These are phyloP conservation scores for Yponomeuta sedellus DNA, from an alignment of 2,888 invertebrate genomes.

Conservation along the genomic window DNA sequence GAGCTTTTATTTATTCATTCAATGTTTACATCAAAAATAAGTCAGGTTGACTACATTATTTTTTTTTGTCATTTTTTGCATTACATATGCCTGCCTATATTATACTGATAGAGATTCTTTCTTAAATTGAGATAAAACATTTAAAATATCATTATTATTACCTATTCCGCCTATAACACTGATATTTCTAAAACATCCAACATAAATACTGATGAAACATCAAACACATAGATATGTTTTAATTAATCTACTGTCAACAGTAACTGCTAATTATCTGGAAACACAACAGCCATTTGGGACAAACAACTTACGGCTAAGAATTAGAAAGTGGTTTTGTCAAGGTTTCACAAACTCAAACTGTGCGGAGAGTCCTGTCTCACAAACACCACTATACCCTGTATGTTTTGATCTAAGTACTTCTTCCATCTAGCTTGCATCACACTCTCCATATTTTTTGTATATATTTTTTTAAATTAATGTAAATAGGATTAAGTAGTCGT, in stretches of 20 bases:
- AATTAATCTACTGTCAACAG: slow-evolving; percentile 39
- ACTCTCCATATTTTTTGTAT: slow-evolving; percentile 7
- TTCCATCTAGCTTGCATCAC: slow-evolving; percentile 31
- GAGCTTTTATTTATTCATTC: slow-evolving; percentile 22
- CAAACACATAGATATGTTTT: slow-evolving; percentile 10
- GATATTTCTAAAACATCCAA: slow-evolving; percentile 20
- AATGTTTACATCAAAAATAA: slow-evolving; percentile 48
- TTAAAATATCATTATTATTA: slow-evolving; percentile 31
- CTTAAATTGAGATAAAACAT: slow-evolving; percentile 45
- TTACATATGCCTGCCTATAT: slow-evolving; percentile 39
- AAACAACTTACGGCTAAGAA: slow-evolving; percentile 17
- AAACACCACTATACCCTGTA: slow-evolving; percentile 65
- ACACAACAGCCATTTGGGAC: slow-evolving; percentile 60
- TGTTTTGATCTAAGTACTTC: slow-evolving; percentile 54
- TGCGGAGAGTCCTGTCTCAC: slow-evolving; percentile 29
- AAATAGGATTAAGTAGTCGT: slow-evolving; percentile 58
- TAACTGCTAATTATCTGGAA: slow-evolving; percentile 42
- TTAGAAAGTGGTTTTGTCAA: slow-evolving; percentile 40
- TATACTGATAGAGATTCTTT: slow-evolving; percentile 37
- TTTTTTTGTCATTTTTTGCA: not conserved
- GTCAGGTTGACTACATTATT: slow-evolving; percentile 39
- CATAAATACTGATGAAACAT: slow-evolving; percentile 18
- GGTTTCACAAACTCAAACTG: slow-evolving; percentile 29
- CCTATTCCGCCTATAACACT: slow-evolving; percentile 52
- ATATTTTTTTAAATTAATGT: slow-evolving; percentile 44